Evolutionary conservation across 1,140 invertebrate species (phyloP).

Genomic region (Thrips palmi): DNA sequence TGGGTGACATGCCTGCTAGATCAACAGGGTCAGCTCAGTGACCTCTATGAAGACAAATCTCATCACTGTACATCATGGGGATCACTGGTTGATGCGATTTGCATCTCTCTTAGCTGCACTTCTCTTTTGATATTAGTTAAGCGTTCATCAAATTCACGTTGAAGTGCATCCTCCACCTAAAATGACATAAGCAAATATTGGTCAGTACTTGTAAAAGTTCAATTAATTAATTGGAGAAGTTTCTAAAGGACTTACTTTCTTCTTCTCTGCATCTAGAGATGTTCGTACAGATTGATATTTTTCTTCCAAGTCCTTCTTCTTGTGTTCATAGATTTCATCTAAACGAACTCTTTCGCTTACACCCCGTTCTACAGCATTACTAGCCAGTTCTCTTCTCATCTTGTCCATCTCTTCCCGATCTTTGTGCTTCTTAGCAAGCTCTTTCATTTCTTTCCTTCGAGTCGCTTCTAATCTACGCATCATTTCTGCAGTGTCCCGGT

Average conservation of each 20-base stretch:
- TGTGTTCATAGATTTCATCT: conserved; percentile 51
- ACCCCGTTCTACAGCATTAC: conserved; percentile 59
- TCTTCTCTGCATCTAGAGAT: conserved; percentile 44
- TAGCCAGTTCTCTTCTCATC: conserved; percentile 54
- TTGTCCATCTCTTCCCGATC: conserved; percentile 79
- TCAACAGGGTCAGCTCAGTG: too few relatives aligned
- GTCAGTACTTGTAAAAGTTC: too few relatives aligned
- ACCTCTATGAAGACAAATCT: too few relatives aligned
- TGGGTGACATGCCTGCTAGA: too few relatives aligned
- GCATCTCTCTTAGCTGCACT: too few relatives aligned
- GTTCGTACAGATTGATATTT: conserved; percentile 57
- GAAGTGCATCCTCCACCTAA: too few relatives aligned
- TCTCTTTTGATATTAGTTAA: too few relatives aligned
- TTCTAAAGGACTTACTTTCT: conserved; percentile 40
- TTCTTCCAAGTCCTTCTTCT: conserved; percentile 51
- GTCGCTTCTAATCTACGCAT: conserved; percentile 65
- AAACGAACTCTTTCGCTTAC: conserved; percentile 62
- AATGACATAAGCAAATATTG: too few relatives aligned
- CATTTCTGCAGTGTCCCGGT: conserved; percentile 62
- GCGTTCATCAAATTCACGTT: too few relatives aligned
- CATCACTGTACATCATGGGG: too few relatives aligned
- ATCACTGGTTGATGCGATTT: too few relatives aligned
- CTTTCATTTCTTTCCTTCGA: conserved; percentile 71
- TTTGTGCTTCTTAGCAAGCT: conserved; percentile 53
- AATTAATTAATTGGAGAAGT: too few relatives aligned